These are phyloP conservation scores for Pyrgilauda ruficollis DNA, from an alignment of 2,113 vertebrate species.

Conservation along the genomic window DNA sequence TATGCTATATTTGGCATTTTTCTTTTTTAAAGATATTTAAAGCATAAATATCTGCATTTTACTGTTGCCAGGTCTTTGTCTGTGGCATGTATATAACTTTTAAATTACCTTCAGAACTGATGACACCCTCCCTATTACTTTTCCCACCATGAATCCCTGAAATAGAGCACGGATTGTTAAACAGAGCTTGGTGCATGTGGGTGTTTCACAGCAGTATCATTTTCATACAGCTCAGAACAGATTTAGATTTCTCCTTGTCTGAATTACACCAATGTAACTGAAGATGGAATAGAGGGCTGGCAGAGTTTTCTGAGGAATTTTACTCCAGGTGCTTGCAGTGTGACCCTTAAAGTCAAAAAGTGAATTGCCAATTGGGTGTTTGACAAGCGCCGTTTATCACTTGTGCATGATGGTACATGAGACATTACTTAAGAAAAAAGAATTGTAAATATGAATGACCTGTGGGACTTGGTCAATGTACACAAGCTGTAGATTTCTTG, in stretches of 20 bases:
- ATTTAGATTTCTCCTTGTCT: neutral
- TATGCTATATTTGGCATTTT: neutral
- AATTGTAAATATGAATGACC: slow-evolving; percentile 9
- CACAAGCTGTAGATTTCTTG: neutral
- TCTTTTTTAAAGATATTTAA: neutral
- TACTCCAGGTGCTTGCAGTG: neutral
- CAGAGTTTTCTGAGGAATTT: neutral
- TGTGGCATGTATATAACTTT: neutral
- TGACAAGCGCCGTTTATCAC: neutral
- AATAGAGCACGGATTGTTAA: neutral
- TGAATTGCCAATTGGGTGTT: slow-evolving; percentile 12
- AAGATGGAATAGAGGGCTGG: neutral
- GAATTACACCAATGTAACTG: neutral
- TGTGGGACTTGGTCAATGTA: neutral
- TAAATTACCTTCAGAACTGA: neutral
- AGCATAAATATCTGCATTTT: neutral
- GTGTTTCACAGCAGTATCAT: neutral
- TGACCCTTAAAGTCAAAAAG: neutral
- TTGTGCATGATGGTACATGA: neutral
- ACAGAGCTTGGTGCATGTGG: neutral
- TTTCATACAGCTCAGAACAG: neutral
- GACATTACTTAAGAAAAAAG: neutral
- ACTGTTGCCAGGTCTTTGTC: neutral
- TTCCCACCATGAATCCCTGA: neutral
- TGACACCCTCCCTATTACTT: neutral